Evolutionary conservation across 2,888 invertebrate genomes (phyloP).

Genomic region (Drosophila lacicola): DNA sequence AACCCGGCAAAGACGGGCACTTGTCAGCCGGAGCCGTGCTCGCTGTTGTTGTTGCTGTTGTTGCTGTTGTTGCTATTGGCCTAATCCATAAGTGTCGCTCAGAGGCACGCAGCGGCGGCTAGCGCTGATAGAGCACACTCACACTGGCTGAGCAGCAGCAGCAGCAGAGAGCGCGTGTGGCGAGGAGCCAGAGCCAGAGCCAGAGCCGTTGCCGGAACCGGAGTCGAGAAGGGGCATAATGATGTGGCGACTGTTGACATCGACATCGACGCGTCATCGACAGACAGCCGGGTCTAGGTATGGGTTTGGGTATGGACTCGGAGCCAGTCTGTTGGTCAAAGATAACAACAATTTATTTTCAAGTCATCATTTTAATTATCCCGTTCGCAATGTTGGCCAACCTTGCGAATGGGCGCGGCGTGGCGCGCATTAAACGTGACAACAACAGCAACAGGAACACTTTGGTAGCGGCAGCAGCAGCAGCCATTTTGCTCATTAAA

Average conservation of each 20-base stretch:
- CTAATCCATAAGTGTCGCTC: slow-evolving; percentile 81
- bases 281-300: slow-evolving; percentile 28
- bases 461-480: slow-evolving; percentile 26
- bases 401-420: slow-evolving; percentile 72
- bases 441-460: slow-evolving; percentile 32
- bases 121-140: slow-evolving; percentile 76
- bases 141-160: slow-evolving; percentile 15
- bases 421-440: slow-evolving; percentile 75
- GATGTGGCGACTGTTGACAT: slow-evolving; percentile 65
- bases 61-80: slow-evolving; percentile 52
- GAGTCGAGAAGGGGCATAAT: slow-evolving; percentile 53
- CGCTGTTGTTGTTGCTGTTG: slow-evolving; percentile 25
- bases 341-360: slow-evolving; percentile 84
- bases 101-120: slow-evolving; percentile 74
- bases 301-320: slow-evolving; percentile 7
- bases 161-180: slow-evolving; percentile 2
- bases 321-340: slow-evolving; percentile 82
- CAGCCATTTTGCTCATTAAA: slow-evolving; percentile 84
- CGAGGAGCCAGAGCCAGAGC: slow-evolving; percentile 27
- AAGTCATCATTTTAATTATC: slow-evolving; percentile 84
- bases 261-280: slow-evolving; percentile 74
- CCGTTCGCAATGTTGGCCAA: slow-evolving; percentile 74
- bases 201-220: slow-evolving; percentile 7
- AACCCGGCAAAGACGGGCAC: slow-evolving; percentile 62
- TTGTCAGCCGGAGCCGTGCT: slow-evolving; percentile 54